These are phyloP conservation scores for Drosophila oshimai DNA, from an alignment of 1,140 invertebrate species.

Conservation along the genomic window DNA sequence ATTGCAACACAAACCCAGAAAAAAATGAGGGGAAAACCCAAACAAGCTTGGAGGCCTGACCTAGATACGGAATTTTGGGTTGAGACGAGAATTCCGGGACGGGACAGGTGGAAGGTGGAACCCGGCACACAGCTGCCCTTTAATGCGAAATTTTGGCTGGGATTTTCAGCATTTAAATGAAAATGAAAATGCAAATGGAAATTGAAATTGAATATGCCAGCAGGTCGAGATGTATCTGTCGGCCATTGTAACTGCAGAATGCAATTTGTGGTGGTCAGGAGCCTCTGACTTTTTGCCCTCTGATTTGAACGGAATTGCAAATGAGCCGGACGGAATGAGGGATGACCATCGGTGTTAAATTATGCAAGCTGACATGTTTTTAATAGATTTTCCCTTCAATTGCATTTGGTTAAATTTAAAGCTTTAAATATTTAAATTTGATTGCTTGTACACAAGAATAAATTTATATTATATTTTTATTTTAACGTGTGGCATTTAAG, in stretches of 20 bases:
- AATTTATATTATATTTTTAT: no score
- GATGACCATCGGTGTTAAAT: background rate
- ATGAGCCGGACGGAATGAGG: background rate
- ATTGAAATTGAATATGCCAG: conserved; percentile 24
- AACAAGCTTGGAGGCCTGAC: conserved; percentile 7
- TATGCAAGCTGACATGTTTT: background rate
- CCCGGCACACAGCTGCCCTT: background rate
- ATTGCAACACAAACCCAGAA: conserved; percentile 1
- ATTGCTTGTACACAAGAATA: no score
- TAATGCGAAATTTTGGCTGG: background rate
- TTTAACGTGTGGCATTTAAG: no score
- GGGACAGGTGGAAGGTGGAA: background rate
- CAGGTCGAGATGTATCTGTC: background rate
- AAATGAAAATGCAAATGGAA: conserved; percentile 10
- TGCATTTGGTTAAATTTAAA: no score
- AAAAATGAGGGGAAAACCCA: background rate
- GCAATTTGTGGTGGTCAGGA: conserved; percentile 2
- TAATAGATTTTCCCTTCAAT: no score
- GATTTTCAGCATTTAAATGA: conserved; percentile 27
- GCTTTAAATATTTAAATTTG: no score
- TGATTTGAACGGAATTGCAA: background rate
- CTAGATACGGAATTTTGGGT: conserved; percentile 2
- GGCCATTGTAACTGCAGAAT: conserved; percentile 9
- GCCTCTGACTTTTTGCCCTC: background rate
- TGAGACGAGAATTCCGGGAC: background rate